A percentile compares a stretch with the other conserved stretches of the same genome.
phyloP scores from a whole-genome alignment of 2,797 vertebrate genomes.

The Zalophus californianus region DNA sequence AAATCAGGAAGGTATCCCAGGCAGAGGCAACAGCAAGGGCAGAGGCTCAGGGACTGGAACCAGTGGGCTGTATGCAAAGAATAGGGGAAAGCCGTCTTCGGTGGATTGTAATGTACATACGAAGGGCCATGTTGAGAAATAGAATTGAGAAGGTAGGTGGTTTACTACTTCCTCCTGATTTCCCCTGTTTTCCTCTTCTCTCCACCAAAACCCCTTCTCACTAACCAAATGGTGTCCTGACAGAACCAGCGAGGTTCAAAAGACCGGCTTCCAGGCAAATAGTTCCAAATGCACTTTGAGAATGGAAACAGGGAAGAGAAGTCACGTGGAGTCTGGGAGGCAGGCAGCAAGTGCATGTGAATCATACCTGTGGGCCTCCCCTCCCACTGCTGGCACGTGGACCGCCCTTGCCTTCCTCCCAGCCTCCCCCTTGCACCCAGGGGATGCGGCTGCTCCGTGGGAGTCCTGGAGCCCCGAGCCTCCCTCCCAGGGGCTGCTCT shows the following conservation, averaged over 20 bases:
- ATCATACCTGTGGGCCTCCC: conserved; percentile 86
- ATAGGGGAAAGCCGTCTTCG: rapidly evolving
- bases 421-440: not conserved
- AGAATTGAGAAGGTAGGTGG: not conserved
- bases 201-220: not conserved
- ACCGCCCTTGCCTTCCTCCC: conserved; percentile 84
- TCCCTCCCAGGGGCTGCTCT: conserved; percentile 88
- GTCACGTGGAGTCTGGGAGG: not conserved
- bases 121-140: rapidly evolving
- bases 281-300: not conserved
- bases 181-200: not conserved
- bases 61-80: rapidly evolving
- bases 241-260: not conserved
- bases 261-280: not conserved
- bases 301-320: not conserved
- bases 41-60: not conserved
- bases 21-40: not conserved
- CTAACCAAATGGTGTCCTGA: not conserved
- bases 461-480: conserved; percentile 83
- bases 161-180: not conserved
- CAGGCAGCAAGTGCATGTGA: rapidly evolving
- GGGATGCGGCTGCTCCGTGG: conserved; percentile 79
- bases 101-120: rapidly evolving
- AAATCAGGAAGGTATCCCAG: not conserved
- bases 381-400: conserved; percentile 59